Evolutionary conservation across 2,888 invertebrate genomes (phyloP), one percentile per base, ranked within the genome.

Genomic region (Drosophila peninsularis): DNA sequence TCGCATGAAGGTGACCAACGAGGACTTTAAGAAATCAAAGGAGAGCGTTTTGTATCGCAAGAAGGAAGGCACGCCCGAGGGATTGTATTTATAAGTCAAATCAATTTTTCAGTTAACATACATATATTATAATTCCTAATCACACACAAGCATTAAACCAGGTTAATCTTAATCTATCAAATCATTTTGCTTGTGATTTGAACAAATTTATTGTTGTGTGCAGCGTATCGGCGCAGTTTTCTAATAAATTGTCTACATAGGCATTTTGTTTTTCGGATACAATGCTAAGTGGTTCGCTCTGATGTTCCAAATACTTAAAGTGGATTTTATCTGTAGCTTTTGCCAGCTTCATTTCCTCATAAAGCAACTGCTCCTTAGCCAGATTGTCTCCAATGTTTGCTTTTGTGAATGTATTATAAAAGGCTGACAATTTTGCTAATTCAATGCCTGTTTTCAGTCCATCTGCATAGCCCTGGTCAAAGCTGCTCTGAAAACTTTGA

Each of bases 41-140:
- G 99, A 99, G 92, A 99, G 98, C 93, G 99, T 99, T 32, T 94
- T 99, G 53, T 99, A 99, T 92, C 95, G 99, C 69, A 99, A 99
- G 94, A 99, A 99, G 92, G 99, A 99, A 93, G 99, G 99, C 77
- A 99, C 99, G 49, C 99, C 99, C 1, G 99, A 99, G 93, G 99
- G 99, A 80, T 95, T 99, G 62, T 99, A 99, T 94, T 95, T 99
- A 91, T 99, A 97, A 95, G 86, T 60, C 66, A 60, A 69, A 72
- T 64, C 66, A 61, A 77, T 72, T 75, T 83, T 85, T 88, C 88
- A 80, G 80, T 83, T 82, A 79, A 73, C 63, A 71, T 76, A 71
- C 74, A 75, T 30, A 30, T 30, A 30, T 80, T 72, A 76, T 82
- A 82, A 75, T 84, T 82, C 76, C 76, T 63, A 70, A 77, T 52